Evolutionary conservation across 1,140 invertebrate genomes (phyloP).

Genomic region (Carposina sasakii): DNA sequence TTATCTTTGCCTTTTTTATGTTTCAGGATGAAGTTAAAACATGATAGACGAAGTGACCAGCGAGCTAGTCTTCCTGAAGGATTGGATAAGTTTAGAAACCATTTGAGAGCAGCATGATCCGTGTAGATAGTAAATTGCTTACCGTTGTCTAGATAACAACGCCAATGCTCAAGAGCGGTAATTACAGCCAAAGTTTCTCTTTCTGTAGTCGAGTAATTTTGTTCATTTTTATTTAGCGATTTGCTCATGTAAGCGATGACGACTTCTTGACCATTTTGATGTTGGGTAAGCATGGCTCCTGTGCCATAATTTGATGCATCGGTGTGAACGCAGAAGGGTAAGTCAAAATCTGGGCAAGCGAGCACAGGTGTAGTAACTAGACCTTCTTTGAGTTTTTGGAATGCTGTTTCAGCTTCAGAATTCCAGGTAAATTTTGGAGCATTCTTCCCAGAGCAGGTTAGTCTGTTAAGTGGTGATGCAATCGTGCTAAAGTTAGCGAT

Average conservation of each 20-base stretch:
- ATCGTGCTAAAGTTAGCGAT: background rate
- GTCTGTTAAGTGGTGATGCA: background rate
- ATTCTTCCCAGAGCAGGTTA: background rate
- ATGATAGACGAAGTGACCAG: too few relatives aligned
- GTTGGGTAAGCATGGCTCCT: background rate
- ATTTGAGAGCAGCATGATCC: background rate
- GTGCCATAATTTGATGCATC: background rate
- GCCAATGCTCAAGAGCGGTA: background rate
- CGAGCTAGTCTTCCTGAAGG: background rate
- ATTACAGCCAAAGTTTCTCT: background rate
- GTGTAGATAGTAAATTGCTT: background rate
- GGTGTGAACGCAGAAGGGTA: background rate
- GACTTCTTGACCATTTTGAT: background rate
- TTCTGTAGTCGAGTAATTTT: background rate
- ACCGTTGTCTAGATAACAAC: constrained; percentile 5
- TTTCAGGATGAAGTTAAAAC: too few relatives aligned
- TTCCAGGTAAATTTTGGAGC: background rate
- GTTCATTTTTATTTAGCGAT: background rate
- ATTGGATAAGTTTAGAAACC: background rate
- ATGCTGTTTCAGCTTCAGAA: background rate
- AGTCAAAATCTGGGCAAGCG: background rate
- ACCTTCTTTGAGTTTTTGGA: background rate
- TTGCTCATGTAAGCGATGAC: background rate
- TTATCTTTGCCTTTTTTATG: too few relatives aligned
- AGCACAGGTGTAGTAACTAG: background rate